phyloP scores from a whole-genome alignment of 2,888 invertebrate genomes.

The Nycteola revayana region DNA sequence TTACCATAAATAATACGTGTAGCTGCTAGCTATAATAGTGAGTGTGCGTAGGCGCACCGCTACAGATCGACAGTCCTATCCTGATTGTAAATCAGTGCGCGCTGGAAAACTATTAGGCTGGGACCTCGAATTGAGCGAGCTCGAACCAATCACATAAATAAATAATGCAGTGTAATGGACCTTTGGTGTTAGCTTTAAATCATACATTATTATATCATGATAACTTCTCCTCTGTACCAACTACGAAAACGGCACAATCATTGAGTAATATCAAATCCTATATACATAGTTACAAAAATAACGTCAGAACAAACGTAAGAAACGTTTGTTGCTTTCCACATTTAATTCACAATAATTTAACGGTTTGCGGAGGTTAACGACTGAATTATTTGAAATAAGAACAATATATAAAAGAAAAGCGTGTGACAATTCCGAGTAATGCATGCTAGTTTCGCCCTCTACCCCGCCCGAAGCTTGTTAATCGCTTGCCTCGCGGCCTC shows the following conservation, averaged over 20 bases:
- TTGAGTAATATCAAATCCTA: too few species aligned
- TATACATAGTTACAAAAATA: too few species aligned
- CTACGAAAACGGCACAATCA: too few species aligned
- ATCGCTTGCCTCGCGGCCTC: slow-evolving; percentile 45
- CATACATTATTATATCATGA: slow-evolving; percentile 7
- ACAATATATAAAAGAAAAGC: slow-evolving; percentile 9
- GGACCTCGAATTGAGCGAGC: slow-evolving; percentile 36
- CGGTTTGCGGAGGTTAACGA: too few species aligned
- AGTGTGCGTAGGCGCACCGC: slow-evolving; percentile 68
- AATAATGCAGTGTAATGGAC: slow-evolving; percentile 25
- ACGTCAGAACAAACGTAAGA: too few species aligned
- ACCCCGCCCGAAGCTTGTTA: slow-evolving; percentile 49
- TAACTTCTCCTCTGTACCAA: neutral
- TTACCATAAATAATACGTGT: slow-evolving; percentile 81
- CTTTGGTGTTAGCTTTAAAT: slow-evolving; percentile 17
- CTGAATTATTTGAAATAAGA: slow-evolving; percentile 24
- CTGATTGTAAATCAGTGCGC: slow-evolving; percentile 78
- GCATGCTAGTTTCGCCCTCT: slow-evolving; percentile 25
- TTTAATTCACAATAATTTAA: too few species aligned
- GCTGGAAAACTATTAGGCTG: slow-evolving; percentile 51
- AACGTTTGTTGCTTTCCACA: too few species aligned
- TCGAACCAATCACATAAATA: slow-evolving; percentile 24
- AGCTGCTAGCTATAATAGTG: slow-evolving; percentile 72
- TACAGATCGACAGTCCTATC: slow-evolving; percentile 72
- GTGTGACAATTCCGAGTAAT: slow-evolving; percentile 21